phyloP scores from a whole-genome alignment of 1,140 invertebrate genomes.

The Drosophila dunni region DNA sequence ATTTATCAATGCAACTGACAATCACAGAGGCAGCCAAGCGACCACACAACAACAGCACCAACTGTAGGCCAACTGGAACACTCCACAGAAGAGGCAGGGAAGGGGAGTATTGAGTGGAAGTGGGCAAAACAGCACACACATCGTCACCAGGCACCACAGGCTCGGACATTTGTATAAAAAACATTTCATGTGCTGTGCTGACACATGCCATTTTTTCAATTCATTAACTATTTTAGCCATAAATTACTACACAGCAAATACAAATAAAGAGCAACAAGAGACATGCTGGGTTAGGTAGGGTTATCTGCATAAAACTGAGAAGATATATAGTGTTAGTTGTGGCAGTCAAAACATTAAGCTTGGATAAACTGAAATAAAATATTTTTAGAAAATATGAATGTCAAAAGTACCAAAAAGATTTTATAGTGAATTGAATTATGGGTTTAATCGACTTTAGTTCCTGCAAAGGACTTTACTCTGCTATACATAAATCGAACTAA shows the following conservation, averaged over 20 bases:
- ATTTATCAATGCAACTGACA: conserved; percentile 64
- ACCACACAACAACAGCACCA: conserved; percentile 24
- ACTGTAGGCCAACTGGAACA: background rate
- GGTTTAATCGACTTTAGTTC: too few relatives aligned
- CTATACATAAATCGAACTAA: too few relatives aligned
- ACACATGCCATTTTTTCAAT: conserved; percentile 66
- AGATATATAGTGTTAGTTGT: conserved; percentile 13
- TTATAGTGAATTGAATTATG: too few relatives aligned
- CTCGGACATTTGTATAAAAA: conserved; percentile 55
- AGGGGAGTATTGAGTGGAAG: background rate
- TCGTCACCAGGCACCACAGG: conserved; percentile 45
- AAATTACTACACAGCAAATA: conserved; percentile 52
- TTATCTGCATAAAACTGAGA: background rate
- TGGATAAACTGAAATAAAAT: background rate
- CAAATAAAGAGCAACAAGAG: conserved; percentile 17
- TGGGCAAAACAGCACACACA: conserved; percentile 23
- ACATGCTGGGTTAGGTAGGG: conserved; percentile 11
- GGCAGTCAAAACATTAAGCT: conserved; percentile 2
- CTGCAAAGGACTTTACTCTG: too few relatives aligned
- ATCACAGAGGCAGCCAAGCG: conserved; percentile 41
- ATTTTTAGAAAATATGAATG: too few relatives aligned
- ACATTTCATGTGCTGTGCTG: conserved; percentile 58
- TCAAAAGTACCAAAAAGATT: too few relatives aligned
- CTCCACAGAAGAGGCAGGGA: too few relatives aligned
- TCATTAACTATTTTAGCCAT: conserved; percentile 70